Percentiles rank a stretch among this genome's conserved stretches.
phyloP scores from a whole-genome alignment of 2,797 vertebrate species.

The Esox masquinongy region DNA sequence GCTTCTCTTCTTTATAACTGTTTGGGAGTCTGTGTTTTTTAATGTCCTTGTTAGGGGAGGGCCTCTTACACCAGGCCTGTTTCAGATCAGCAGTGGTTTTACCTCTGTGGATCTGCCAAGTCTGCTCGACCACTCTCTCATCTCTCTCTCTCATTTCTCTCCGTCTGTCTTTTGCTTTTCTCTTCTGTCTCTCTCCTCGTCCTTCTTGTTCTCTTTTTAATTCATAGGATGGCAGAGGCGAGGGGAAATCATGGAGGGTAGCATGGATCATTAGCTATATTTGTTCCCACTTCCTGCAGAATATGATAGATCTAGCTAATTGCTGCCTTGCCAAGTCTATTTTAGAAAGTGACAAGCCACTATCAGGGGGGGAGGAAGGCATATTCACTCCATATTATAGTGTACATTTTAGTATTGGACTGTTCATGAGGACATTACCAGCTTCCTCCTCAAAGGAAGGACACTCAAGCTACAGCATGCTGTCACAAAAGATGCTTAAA shows the following conservation, averaged over 20 bases:
- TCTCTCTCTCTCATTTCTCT: background rate
- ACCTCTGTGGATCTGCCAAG: background rate
- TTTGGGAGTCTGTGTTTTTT: background rate
- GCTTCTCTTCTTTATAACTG: no score
- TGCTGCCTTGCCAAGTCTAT: conserved; percentile 72
- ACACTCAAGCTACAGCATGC: conserved; percentile 54
- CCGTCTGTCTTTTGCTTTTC: conserved; percentile 25
- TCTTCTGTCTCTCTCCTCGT: conserved; percentile 36
- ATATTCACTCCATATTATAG: conserved; percentile 36
- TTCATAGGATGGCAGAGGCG: conserved; percentile 53
- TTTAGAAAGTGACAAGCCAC: conserved; percentile 64
- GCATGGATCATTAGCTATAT: conserved; percentile 77
- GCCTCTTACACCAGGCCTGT: background rate
- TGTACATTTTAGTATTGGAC: conserved; percentile 57
- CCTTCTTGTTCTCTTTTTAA: background rate
- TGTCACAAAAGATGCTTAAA: conserved; percentile 22
- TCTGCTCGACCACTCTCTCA: background rate
- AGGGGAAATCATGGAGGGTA: conserved; percentile 74
- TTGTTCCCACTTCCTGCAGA: conserved; percentile 77
- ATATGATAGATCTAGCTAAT: conserved; percentile 80
- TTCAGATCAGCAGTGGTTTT: background rate
- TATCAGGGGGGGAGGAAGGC: conserved; percentile 64
- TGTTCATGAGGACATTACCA: conserved; percentile 57
- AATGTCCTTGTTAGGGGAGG: background rate
- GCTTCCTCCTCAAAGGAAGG: background rate